Percentiles rank a stretch among this genome's conserved stretches.
phyloP scores from a whole-genome alignment of 2,797 vertebrate genomes.

The Sebastes iracundus region DNA sequence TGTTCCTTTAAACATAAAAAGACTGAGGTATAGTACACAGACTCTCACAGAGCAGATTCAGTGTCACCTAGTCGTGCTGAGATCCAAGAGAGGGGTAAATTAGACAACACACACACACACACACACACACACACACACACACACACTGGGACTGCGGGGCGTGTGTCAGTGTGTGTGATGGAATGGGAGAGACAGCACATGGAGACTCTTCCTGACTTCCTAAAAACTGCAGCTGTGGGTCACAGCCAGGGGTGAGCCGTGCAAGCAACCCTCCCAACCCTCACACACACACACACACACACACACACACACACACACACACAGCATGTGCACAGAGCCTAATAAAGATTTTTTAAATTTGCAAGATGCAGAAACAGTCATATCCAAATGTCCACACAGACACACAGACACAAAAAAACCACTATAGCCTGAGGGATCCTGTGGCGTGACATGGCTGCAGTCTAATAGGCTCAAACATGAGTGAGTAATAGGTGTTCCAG shows the following conservation, averaged over 20 bases:
- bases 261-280: background rate
- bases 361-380: constrained; percentile 42
- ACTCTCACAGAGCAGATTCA: constrained; percentile 1
- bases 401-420: background rate
- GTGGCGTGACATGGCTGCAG: constrained; percentile 66
- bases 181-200: constrained; percentile 70
- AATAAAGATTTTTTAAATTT: constrained; percentile 44
- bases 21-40: background rate
- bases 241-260: constrained; percentile 59
- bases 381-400: constrained; percentile 29
- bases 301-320: background rate
- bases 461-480: constrained; percentile 66
- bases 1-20: constrained; percentile 10
- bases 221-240: constrained; percentile 73
- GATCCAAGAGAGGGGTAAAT: constrained; percentile 52
- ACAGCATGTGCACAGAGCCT: constrained; percentile 4
- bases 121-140: background rate
- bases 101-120: constrained; percentile 26
- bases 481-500: constrained; percentile 77
- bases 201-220: constrained; percentile 66
- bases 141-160: constrained; percentile 31
- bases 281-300: constrained; percentile 1
- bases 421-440: constrained; percentile 45
- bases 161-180: constrained; percentile 67
- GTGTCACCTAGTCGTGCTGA: constrained; percentile 19